These are phyloP conservation scores for Hypsibius dujardini DNA, from an alignment of 1,140 invertebrate genomes.

Conservation along the genomic window DNA sequence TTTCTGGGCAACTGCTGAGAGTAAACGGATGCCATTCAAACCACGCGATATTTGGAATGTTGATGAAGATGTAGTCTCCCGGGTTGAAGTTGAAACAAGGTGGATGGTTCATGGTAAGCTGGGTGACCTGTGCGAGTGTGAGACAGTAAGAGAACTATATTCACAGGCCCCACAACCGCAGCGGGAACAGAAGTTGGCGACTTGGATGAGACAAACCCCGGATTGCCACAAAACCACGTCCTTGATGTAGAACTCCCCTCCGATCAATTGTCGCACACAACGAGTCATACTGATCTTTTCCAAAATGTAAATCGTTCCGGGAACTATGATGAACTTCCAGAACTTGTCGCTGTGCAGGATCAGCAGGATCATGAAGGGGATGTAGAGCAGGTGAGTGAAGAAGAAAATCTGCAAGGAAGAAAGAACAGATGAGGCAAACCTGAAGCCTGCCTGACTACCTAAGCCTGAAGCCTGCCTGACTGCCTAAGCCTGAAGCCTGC, in stretches of 20 bases:
- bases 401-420: constrained; percentile 60
- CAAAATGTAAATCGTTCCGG: constrained; percentile 56
- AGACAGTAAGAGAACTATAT: no score
- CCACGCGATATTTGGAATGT: constrained; percentile 71
- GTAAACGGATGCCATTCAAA: constrained; percentile 97
- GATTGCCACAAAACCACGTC: constrained; percentile 62
- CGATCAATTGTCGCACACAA: neutral
- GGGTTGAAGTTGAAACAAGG: constrained; percentile 68
- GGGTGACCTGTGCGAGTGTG: constrained; percentile 29
- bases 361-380: constrained; percentile 66
- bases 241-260: constrained; percentile 45
- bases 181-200: constrained; percentile 37
- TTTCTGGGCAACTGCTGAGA: constrained; percentile 81
- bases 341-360: constrained; percentile 77
- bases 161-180: constrained; percentile 12
- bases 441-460: no score
- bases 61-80: constrained; percentile 84
- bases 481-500: no score
- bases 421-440: neutral
- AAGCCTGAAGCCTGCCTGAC: no score
- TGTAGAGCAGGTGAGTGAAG: constrained; percentile 76
- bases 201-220: constrained; percentile 43
- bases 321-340: constrained; percentile 83
- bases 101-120: constrained; percentile 56
- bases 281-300: constrained; percentile 43